Evolutionary conservation across 2,113 vertebrate species (phyloP).

Genomic region (Noturus placidus): DNA sequence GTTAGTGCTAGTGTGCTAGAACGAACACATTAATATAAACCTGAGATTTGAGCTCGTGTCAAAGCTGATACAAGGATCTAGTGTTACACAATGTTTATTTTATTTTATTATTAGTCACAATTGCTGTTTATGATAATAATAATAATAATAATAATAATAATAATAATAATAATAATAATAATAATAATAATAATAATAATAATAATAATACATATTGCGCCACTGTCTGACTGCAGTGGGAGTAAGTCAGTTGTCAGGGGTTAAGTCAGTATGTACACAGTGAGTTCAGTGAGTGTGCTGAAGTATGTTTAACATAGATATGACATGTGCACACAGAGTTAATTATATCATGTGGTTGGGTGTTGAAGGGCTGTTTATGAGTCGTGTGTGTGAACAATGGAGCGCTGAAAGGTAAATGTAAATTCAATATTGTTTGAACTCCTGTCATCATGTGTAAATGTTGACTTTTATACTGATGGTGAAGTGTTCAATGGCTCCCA

Average conservation of each 20-base stretch:
- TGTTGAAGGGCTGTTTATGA: not conserved
- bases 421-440: not conserved
- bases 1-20: too few species aligned
- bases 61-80: too few species aligned
- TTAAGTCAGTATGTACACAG: not conserved
- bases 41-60: too few species aligned
- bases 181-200: too few species aligned
- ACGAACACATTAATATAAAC: too few species aligned
- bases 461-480: not conserved
- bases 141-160: too few species aligned
- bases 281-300: not conserved
- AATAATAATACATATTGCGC: too few species aligned
- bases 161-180: too few species aligned
- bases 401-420: not conserved
- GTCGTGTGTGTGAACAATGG: not conserved
- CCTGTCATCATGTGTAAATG: not conserved
- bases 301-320: not conserved
- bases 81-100: too few species aligned
- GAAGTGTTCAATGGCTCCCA: not conserved
- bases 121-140: too few species aligned
- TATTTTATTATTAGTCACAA: too few species aligned
- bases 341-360: not conserved
- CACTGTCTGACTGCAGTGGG: not conserved
- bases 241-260: not conserved
- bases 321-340: not conserved